Percentiles rank a stretch among this genome's conserved stretches.
phyloP scores from a whole-genome alignment of 2,113 vertebrate species.

The Triplophysa dalaica region DNA sequence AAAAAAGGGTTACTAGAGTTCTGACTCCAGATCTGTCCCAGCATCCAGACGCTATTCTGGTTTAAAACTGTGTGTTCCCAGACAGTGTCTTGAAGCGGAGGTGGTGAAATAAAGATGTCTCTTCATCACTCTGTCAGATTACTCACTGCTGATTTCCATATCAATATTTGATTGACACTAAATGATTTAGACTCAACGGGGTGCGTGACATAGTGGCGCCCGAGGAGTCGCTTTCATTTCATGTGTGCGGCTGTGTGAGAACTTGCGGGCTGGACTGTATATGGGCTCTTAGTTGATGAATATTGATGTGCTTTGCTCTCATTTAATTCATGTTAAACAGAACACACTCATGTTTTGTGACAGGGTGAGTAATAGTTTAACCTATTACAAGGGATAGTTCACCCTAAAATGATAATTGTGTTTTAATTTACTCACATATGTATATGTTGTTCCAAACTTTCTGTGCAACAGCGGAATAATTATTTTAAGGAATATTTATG shows the following conservation, averaged over 20 bases:
- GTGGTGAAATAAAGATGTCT: conserved; percentile 11
- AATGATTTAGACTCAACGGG: conserved; percentile 80
- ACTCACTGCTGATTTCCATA: conserved; percentile 80
- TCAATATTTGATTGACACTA: conserved; percentile 82
- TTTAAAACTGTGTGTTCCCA: not conserved
- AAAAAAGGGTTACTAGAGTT: not conserved
- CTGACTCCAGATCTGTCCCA: not conserved
- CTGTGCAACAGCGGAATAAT: too few relatives aligned
- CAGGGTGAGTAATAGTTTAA: not conserved
- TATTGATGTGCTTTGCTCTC: conserved; percentile 17
- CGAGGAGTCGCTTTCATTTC: conserved; percentile 52
- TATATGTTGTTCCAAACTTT: too few relatives aligned
- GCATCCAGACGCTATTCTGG: not conserved
- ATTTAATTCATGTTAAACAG: conserved; percentile 8
- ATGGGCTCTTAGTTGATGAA: conserved; percentile 14
- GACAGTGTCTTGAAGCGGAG: not conserved
- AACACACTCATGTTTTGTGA: not conserved
- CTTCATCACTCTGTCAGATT: conserved; percentile 61
- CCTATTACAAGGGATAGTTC: too few relatives aligned
- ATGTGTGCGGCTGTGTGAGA: conserved; percentile 46
- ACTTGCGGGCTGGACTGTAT: conserved; percentile 59
- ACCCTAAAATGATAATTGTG: not conserved
- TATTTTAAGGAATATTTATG: too few relatives aligned
- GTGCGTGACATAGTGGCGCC: conserved; percentile 70
- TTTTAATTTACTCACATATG: too few relatives aligned